A percentile compares a stretch with the other conserved stretches of the same genome.
Evolutionary conservation across 2,113 vertebrate species (phyloP).

Genomic region (Capreolus pygargus): DNA sequence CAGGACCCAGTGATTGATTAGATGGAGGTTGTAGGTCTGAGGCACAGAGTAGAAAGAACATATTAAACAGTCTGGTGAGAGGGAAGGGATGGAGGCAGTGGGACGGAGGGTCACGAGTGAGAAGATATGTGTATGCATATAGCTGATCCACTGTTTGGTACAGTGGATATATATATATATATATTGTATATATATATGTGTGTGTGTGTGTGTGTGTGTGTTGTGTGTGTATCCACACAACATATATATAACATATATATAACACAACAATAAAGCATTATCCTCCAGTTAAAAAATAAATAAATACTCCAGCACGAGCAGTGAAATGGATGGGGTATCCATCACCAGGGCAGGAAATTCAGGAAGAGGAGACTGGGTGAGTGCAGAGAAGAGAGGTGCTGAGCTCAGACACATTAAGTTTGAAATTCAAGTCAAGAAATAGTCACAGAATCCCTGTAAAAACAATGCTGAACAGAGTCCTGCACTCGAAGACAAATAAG

Average conservation of each 20-base stretch:
- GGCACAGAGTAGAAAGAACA: background rate
- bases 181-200: no score
- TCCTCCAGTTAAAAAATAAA: background rate
- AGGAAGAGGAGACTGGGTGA: background rate
- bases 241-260: background rate
- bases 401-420: background rate
- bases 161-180: background rate
- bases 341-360: background rate
- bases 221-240: background rate
- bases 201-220: no score
- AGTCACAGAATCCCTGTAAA: background rate
- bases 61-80: accelerated
- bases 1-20: background rate
- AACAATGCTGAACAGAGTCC: background rate
- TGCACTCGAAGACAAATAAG: background rate
- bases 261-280: background rate
- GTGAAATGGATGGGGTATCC: background rate
- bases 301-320: background rate
- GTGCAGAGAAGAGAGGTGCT: background rate
- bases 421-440: background rate
- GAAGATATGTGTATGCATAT: background rate
- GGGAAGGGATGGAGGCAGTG: background rate
- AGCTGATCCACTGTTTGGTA: background rate
- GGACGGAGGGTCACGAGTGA: background rate
- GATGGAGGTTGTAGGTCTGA: background rate